Evolutionary conservation across 2,797 vertebrate species (phyloP), one percentile per base, ranked within the genome.

Genomic region (Neosilurus hyrtlii): DNA sequence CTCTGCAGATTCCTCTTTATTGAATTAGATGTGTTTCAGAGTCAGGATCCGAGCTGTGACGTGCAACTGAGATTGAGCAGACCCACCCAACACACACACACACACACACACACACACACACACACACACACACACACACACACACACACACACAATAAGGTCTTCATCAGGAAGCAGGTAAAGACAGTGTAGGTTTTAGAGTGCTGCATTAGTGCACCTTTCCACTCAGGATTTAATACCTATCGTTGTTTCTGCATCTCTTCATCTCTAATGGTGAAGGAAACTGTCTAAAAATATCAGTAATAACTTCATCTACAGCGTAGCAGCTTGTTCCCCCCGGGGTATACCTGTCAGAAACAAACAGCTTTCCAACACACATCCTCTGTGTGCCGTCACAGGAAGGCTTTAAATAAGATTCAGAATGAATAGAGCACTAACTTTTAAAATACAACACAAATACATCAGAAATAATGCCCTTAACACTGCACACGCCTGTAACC

Each of bases 11-110:
- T 81, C 57, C 11, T 51, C 72, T 84, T 89, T 85, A 89, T 86
- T 82, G 43, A 89, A 86, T 89, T 83, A 85, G 78, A 80, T 75
- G 86, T 82, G 80, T 86, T 83, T 84, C 84, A 83, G 75, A 85
- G 86, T 81, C 84, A 82, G 83, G 80, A 12, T 72, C 30, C 54
- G 81, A 79, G 77, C 79, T 43, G 57, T 82, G 83, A 59, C 54
- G 79, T 62, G 54, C 67, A 22, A 10, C 49, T 54, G 84, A 80
- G 72, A 56, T 62, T 65, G 68, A 87, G n/a, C 84, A 87, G 84
- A 85, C 66, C 82, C 54, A 37, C 52, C 18, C 26, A 16, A 57
- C 49, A 26, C 75, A 65, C 30, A 78, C 75, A 52, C 8, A 22
- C 82, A 86, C 82, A 86, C 68, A 84, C n/a, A 12, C 49, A 54